Base-by-base conservation (phyloP, 2,888 invertebrate species). In the Lepidonotus clava region DNA sequence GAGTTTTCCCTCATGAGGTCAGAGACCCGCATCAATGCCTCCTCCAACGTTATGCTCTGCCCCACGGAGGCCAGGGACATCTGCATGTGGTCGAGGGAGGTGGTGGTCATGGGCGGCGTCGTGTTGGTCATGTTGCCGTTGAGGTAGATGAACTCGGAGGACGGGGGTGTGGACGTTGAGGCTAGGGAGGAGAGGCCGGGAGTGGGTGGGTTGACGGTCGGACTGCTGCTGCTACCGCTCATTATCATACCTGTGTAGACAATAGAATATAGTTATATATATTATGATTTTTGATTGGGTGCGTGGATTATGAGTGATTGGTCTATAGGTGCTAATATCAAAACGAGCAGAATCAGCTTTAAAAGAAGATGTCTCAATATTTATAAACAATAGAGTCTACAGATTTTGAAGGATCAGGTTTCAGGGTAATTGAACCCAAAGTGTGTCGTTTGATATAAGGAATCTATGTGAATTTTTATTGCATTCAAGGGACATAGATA, bases 41-140 rank as follows among this genome's bases (percentile, higher is more conserved):
- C 80, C 80, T 80, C 80, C 28, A 80, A 14, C 11, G 41, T n/a
- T 11, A 80, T 28, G 46, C 14, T 5, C 2, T 80, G 80, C 6
- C 80, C 28, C 24, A 41, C 8, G 11, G 41, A 41, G 51, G 51
- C 46, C 4, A 80, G 46, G 24, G 80, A 80, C 41, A 80, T 18
- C 46, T 46, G 80, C 41, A 80, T 24, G 46, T 41, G 41, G 80
- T 80, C 80, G 46, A 46, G 51, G 41, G 80, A 80, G 24, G 80
- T 32, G 71, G 38, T 38, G 46, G 80, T 80, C 6, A 41, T 21
- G 41, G 80, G 46, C 4, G 80, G 80, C 41, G 80, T 80, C 2
- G 76, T 76, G 76, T 76, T 76, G 80, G 46, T 80, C 80, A 80
- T 80, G 80, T 80, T 80, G 80, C 80, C 80, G 80, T 80, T 80